phyloP scores from a whole-genome alignment of 53 echinoderm and acorn worm genomes.

The Apostichopus leukothele region DNA sequence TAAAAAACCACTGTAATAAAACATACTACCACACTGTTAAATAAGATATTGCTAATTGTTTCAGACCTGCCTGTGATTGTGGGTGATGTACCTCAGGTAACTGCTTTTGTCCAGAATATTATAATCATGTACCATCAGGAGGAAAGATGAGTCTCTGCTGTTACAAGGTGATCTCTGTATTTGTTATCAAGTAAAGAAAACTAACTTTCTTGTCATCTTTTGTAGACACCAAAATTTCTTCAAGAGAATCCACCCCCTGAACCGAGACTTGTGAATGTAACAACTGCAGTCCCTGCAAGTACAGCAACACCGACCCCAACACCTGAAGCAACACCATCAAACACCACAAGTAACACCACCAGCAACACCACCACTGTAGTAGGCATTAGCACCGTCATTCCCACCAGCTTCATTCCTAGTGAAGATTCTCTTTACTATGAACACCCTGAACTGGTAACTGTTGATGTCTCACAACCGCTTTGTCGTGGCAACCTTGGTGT shows the following conservation, averaged over 20 bases:
- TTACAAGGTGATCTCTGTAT: no score
- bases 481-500: constrained; percentile 50
- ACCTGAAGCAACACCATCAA: neutral
- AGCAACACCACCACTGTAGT: constrained; percentile 2
- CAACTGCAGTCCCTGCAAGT: constrained; percentile 40
- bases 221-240: constrained; percentile 67
- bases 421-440: constrained; percentile 55
- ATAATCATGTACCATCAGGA: no score
- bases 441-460: constrained; percentile 37
- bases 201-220: neutral
- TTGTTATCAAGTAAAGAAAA: no score
- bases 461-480: constrained; percentile 49
- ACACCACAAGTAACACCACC: constrained; percentile 19
- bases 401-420: neutral
- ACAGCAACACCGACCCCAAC: constrained; percentile 31
- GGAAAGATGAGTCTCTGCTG: no score
- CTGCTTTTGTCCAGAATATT: no score
- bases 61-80: no score
- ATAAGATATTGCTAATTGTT: no score
- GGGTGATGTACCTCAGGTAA: no score
- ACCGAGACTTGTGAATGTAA: constrained; percentile 58
- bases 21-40: no score
- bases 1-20: no score
- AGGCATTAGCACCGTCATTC: neutral
- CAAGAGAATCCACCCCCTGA: constrained; percentile 57